phyloP scores from a whole-genome alignment of 2,888 invertebrate species.

The Unio delphinus region DNA sequence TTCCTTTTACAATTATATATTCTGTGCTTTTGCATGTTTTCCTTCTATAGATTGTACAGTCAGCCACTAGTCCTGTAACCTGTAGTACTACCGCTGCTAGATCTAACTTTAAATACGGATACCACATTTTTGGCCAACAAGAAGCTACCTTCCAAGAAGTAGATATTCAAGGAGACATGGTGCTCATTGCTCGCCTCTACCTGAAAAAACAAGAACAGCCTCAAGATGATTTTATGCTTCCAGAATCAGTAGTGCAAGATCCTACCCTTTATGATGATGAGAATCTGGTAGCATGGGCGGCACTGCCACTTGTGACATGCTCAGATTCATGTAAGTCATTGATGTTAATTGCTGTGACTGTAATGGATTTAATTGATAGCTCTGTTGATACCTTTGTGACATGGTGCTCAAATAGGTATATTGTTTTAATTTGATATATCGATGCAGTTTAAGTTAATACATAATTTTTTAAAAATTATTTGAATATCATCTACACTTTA shows the following conservation, averaged over 20 bases:
- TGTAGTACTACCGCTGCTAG: conserved; percentile 66
- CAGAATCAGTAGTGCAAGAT: conserved; percentile 40
- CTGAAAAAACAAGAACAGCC: conserved; percentile 44
- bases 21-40: conserved; percentile 1
- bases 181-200: conserved; percentile 66
- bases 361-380: too few relatives aligned
- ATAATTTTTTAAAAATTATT: too few relatives aligned
- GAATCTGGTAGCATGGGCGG: conserved; percentile 65
- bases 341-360: too few relatives aligned
- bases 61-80: conserved; percentile 64
- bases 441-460: too few relatives aligned
- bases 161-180: conserved; percentile 61
- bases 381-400: too few relatives aligned
- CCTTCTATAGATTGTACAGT: conserved; percentile 60
- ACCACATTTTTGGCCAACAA: conserved; percentile 70
- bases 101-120: conserved; percentile 64
- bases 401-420: too few relatives aligned
- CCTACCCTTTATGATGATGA: conserved; percentile 57
- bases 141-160: conserved; percentile 66
- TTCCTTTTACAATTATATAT: neutral
- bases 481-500: too few relatives aligned
- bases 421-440: too few relatives aligned
- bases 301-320: conserved; percentile 55
- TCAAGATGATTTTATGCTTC: conserved; percentile 37
- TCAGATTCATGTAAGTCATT: conserved; percentile 44